These are phyloP conservation scores for Acanthochromis polyacanthus DNA, from an alignment of 2,113 vertebrate species.

Conservation along the genomic window DNA sequence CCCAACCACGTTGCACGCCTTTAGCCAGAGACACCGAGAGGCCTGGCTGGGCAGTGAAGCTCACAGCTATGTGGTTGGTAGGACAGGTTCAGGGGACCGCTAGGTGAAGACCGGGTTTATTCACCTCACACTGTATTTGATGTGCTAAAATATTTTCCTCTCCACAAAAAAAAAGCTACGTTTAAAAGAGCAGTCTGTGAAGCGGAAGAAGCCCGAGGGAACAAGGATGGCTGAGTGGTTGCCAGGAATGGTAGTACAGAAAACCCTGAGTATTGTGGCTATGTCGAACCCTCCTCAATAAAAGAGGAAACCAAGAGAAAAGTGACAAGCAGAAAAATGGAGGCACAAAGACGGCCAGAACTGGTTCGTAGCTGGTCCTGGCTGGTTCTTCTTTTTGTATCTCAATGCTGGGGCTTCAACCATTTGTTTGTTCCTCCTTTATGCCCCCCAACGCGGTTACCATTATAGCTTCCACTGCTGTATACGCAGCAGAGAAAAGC, in stretches of 20 bases:
- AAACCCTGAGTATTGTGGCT: constrained; percentile 72
- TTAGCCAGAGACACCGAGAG: constrained; percentile 79
- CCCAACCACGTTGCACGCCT: constrained; percentile 84
- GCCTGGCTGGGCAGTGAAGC: constrained; percentile 68
- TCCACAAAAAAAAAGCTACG: constrained; percentile 43
- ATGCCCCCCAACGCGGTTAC: constrained; percentile 56
- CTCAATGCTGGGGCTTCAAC: constrained; percentile 59
- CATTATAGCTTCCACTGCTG: constrained; percentile 56
- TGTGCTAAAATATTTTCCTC: constrained; percentile 58
- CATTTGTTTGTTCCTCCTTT: constrained; percentile 66
- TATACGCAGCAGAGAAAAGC: constrained; percentile 75
- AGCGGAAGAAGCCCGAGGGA: constrained; percentile 47
- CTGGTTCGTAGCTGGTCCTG: constrained; percentile 84
- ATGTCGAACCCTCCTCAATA: constrained; percentile 76
- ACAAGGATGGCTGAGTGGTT: constrained; percentile 52
- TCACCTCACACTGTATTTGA: constrained; percentile 58
- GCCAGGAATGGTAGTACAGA: constrained; percentile 70
- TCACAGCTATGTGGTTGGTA: constrained; percentile 61
- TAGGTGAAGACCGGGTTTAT: constrained; percentile 51
- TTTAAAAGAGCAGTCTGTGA: constrained; percentile 50
- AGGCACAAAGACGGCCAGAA: constrained; percentile 75
- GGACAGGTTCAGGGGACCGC: constrained; percentile 58
- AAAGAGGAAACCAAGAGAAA: constrained; percentile 73
- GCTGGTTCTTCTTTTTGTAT: constrained; percentile 83
- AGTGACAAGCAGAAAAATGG: constrained; percentile 79